These are phyloP conservation scores for Melopsittacus undulatus DNA, from an alignment of 2,797 vertebrate species.

Conservation along the genomic window DNA sequence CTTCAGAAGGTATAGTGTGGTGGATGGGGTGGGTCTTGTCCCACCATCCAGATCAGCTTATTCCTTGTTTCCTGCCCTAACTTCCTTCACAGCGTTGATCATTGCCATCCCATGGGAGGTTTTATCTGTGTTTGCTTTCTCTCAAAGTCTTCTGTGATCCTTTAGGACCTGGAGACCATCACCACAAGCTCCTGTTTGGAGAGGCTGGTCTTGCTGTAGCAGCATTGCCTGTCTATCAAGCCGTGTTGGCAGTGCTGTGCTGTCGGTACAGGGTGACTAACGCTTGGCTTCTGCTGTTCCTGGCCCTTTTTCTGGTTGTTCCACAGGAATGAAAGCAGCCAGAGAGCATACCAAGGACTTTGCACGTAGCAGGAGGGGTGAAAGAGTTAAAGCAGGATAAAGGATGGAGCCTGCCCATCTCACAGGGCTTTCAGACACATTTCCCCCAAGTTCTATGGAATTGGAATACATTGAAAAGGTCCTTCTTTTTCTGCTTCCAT, in stretches of 20 bases:
- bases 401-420: not conserved
- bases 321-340: not conserved
- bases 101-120: not conserved
- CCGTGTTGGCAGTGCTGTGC: not conserved
- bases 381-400: not conserved
- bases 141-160: not conserved
- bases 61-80: not conserved
- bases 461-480: not conserved
- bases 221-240: accelerated
- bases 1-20: not conserved
- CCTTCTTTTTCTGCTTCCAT: not conserved
- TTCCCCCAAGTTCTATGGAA: not conserved
- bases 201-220: not conserved
- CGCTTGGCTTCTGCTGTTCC: not conserved
- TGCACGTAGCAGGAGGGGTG: not conserved
- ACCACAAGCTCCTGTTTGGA: not conserved
- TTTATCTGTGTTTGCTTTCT: not conserved
- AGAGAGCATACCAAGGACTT: not conserved
- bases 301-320: not conserved
- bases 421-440: accelerated
- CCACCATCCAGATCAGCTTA: not conserved
- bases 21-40: not conserved
- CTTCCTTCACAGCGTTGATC: not conserved
- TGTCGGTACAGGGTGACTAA: not conserved
- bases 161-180: not conserved